Conservation (phyloP, 92 coral and sea anemone genomes). For the Desmophyllum pertusum region DNA sequence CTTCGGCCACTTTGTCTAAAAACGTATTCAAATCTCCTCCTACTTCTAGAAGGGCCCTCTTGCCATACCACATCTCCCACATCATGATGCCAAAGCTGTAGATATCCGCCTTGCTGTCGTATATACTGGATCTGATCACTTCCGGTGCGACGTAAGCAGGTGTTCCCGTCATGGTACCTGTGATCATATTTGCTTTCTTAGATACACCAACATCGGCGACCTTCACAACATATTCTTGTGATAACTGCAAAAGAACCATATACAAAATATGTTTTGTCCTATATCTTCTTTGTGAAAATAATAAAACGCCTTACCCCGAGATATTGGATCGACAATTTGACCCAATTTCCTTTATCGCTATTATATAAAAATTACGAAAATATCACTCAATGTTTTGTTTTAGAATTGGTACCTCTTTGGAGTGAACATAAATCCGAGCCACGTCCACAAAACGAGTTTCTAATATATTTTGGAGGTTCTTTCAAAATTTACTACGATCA, state of each 20-base stretch:
- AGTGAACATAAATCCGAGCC: too few species aligned
- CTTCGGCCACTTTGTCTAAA: background rate
- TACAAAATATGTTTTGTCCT: too few species aligned
- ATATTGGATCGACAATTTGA: too few species aligned
- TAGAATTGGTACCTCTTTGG: too few species aligned
- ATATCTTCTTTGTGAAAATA: too few species aligned
- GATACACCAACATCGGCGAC: constrained; percentile 44
- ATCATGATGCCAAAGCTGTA: constrained; percentile 51
- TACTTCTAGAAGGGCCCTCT: background rate
- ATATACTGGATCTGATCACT: background rate
- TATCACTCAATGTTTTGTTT: too few species aligned
- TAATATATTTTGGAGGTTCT: too few species aligned
- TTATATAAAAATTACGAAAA: too few species aligned
- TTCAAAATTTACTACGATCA: too few species aligned
- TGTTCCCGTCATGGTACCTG: constrained; percentile 16
- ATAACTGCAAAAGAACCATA: background rate
- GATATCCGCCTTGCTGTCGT: constrained; percentile 22
- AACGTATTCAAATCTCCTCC: constrained; percentile 21
- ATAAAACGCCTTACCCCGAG: too few species aligned
- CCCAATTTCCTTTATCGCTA: too few species aligned
- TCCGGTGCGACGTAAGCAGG: constrained; percentile 39
- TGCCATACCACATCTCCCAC: constrained; percentile 65
- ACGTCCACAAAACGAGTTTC: too few species aligned
- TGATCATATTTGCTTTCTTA: background rate
- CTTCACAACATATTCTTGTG: constrained; percentile 12